Evolutionary conservation across 2,113 vertebrate genomes (phyloP), one percentile per base, ranked within the genome.

Genomic region (Thryonomys swinderianus): DNA sequence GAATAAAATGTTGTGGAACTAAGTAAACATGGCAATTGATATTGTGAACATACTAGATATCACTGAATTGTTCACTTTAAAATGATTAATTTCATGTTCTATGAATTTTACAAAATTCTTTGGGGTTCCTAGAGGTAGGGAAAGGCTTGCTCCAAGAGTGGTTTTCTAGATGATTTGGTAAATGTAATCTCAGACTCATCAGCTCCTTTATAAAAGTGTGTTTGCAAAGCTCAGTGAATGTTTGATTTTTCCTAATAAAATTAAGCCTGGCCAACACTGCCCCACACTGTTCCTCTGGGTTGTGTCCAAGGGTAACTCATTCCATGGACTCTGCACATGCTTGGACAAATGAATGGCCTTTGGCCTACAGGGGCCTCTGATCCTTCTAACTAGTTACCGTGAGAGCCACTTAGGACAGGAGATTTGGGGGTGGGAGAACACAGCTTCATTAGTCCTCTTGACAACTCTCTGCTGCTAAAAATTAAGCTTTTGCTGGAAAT

Each of bases 401-500:
- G 34, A 83, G 83, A 71, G 7, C 20, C 76, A 17, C 30, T 85
- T 55, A 61, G 86, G 74, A 96, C 48, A 13, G 3, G 3, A 88
- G 32, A 62, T 93, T 85, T 88, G 34, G 45, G 48, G 48, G 73
- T 9, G 74, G 40, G 10, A 51, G 85, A 45, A 27, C 67, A 78
- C 9, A 17, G 25, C 71, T 79, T 87, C 53, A 57, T 88, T 85
- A 79, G 40, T 57, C 93, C 16, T 90, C 32, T 45, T 91, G 7
- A 57, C 66, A 95, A 73, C 85, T 96, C 76, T 76, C 64, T 34
- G 40, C 62, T 66, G 55, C n/a, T 69, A 59, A 66, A 96, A 90
- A 85, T 93, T n/a, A 92, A 42, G 21, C 61, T 85, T 74, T 69
- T 81, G 55, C 82, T 88, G 84, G 78, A 96, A 94, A 78, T 64